Evolutionary conservation across 2,797 vertebrate genomes (phyloP).

Genomic region (Pseudochirops corinnae): DNA sequence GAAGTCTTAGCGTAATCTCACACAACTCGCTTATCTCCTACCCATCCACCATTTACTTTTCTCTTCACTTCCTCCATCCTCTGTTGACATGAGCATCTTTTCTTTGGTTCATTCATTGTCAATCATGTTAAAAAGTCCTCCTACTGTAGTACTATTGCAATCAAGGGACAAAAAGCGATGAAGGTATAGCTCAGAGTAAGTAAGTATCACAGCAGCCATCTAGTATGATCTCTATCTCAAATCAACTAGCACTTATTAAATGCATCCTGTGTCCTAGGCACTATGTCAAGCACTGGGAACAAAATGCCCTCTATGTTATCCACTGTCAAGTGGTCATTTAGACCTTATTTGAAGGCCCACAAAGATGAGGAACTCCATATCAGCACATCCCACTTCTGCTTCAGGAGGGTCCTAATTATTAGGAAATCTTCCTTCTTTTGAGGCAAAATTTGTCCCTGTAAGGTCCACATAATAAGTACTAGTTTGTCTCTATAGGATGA

Average conservation of each 20-base stretch:
- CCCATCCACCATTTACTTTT: background rate
- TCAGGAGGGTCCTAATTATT: background rate
- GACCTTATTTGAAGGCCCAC: background rate
- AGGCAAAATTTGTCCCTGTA: background rate
- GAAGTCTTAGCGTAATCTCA: constrained; percentile 11
- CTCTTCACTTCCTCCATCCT: background rate
- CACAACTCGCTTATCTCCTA: background rate
- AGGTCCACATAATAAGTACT: background rate
- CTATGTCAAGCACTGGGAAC: background rate
- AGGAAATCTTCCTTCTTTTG: background rate
- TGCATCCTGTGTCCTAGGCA: background rate
- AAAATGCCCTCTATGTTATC: background rate
- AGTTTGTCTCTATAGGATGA: background rate
- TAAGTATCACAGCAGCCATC: background rate
- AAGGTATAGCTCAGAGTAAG: background rate
- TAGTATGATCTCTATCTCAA: background rate
- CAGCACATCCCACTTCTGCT: background rate
- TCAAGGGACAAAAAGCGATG: background rate
- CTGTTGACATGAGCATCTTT: background rate
- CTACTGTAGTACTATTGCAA: background rate
- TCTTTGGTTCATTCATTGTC: background rate
- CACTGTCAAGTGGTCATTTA: background rate
- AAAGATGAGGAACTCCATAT: background rate
- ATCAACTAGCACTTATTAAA: background rate
- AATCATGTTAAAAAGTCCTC: background rate